Percentiles rank a stretch among this genome's conserved stretches.
Conservation (phyloP, 2,113 vertebrate genomes). For the Ameiurus melas region DNA sequence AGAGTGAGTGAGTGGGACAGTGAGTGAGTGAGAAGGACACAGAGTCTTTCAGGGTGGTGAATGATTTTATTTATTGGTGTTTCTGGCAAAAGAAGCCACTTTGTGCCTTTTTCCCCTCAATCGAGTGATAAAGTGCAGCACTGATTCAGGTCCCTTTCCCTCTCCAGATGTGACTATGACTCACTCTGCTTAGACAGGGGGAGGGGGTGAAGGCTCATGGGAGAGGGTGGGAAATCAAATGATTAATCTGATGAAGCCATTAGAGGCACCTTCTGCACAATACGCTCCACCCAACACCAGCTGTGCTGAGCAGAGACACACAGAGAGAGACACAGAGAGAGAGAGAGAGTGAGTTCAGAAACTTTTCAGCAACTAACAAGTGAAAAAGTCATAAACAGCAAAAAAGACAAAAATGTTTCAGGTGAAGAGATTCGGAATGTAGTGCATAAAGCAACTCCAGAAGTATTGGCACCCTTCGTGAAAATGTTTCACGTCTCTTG, state of each 20-base stretch:
- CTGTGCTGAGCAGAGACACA: constrained; percentile 36
- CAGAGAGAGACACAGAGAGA: too few species aligned
- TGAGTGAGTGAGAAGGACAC: background rate
- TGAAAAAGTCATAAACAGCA: background rate
- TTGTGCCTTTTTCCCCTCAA: background rate
- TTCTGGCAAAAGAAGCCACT: background rate
- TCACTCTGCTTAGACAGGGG: constrained; percentile 35
- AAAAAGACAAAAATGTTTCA: background rate
- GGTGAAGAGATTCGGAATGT: background rate
- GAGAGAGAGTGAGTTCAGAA: background rate
- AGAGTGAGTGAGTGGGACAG: background rate
- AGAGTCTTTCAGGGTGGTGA: background rate
- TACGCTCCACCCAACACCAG: constrained; percentile 49
- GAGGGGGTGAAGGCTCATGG: background rate
- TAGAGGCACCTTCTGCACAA: constrained; percentile 54
- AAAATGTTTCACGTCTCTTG: background rate
- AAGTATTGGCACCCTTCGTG: background rate
- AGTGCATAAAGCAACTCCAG: background rate
- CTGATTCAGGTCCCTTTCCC: background rate
- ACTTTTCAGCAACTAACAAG: background rate
- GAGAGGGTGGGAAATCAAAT: constrained; percentile 44
- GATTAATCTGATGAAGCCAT: constrained; percentile 59
- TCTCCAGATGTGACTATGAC: constrained; percentile 34
- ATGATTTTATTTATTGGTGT: background rate
- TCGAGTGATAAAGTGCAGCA: background rate